Evolutionary conservation across 2,113 vertebrate species (phyloP), one percentile per base, ranked within the genome.

Genomic region (Scophthalmus maximus): DNA sequence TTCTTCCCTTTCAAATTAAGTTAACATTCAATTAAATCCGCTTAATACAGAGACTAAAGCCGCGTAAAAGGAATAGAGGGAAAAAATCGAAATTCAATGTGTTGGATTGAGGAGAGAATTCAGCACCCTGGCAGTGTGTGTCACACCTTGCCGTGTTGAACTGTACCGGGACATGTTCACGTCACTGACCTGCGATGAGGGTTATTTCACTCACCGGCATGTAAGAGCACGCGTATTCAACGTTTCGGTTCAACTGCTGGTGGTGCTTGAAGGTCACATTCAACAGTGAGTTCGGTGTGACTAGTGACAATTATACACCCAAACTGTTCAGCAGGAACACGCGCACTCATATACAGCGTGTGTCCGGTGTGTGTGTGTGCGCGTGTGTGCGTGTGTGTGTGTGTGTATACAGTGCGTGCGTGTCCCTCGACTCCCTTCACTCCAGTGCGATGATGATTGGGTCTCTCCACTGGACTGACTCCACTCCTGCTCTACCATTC

Each of bases 391-490:
- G 32, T 34, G 17, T 9, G 2, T 9, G 18, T 46, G 17, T 56
- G 44, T 29, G 62, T 29, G 63, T 30, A n/a, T n/a, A n/a, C n/a
- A n/a, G 17, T 56, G 44, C 26, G 62, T 29, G 63, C 26, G 59
- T 65, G 79, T 83, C 86, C 78, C 89, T 60, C 17, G 83, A 78
- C 90, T 82, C 82, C 79, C 69, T 75, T 91, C 55, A 87, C 82
- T 88, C 77, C 76, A 71, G 70, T 83, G 72, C 76, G 60, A 78
- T 73, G 70, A 79, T 89, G 87, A 91, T 88, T 92, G 84, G 89
- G 82, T 87, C 80, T 87, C 83, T 89, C 89, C 87, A 87, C 87
- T 87, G 79, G 89, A 86, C 88, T 84, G 84, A 84, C 73, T 91
- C 84, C 84, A 86, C 85, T 90, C 76, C 77, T 72, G 83, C 81